Base-by-base conservation (phyloP, 2,888 invertebrate species). In the Eilema caniola region DNA sequence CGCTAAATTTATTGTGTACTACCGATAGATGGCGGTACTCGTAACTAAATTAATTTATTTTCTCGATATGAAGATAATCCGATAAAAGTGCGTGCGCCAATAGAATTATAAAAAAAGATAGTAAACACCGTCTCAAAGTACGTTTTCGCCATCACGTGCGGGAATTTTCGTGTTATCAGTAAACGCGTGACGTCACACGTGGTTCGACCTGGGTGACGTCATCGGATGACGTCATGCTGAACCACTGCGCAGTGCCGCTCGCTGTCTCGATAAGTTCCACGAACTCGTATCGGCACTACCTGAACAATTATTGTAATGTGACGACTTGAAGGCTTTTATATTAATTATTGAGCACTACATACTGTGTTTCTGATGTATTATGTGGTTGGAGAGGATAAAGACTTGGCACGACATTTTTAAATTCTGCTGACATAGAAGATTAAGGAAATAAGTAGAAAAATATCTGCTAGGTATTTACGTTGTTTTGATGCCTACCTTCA, bases 141-240 rank as follows among this genome's bases (percentile, higher is more conserved):
- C 41, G 53, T 62, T 66, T 66, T 64, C 53, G 53, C 67, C 59
- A 66, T 77, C 69, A 73, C 71, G 71, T 68, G 57, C 41, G 67
- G 72, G 20, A 62, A 59, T 76, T 73, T 74, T 77, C 67, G 77
- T 73, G 79, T 80, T 83, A 82, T 83, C 75, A 76, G 69, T 71
- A 62, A 73, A 73, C 71, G 72, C 69, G 74, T 87, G 86, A 90
- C 89, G 89, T 90, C 88, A 89, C 80, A 71, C 78, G 85, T 90
- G 86, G 87, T 86, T 82, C 85, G 88, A 89, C 77, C 62, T 66
- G 71, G 73, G 80, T 93, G 91, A 94, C 93, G 94, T 93, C 92
- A 93, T 81, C 41, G 67, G n/a, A 74, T 90, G 90, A 89, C 90
- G 91, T 91, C 89, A 90, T 75, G 61, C 70, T 81, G 81, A 83